Base-by-base conservation (phyloP, 2,888 invertebrate species). In the Trilocha varians region DNA sequence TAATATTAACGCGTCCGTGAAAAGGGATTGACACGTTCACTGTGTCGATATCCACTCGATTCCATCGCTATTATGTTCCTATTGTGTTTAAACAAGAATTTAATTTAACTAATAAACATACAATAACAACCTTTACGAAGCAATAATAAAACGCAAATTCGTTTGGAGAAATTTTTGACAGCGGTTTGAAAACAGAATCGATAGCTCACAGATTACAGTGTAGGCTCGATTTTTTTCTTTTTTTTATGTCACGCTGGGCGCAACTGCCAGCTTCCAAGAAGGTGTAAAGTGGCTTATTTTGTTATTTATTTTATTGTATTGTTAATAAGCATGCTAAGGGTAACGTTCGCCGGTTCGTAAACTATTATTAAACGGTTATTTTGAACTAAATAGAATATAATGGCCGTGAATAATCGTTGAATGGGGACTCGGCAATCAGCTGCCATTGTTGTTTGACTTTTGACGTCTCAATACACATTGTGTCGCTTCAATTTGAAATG, bases 311-410 rank as follows among this genome's bases (percentile, higher is more conserved):
- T 84, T 78, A 83, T 83, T 84, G 82, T 84, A 82, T 85, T 85
- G 80, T 85, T 85, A 84, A 85, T 85, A 83, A 77, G 80, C 82
- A 76, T 76, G 79, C 71, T 74, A 74, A 73, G 75, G 77, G 68
- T 75, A 68, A 70, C 70, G 68, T 65, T 62, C 55, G 61, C 59
- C 59, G 62, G 57, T 70, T 65, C 70, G 72, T 71, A 72, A 72
- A 76, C 75, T 78, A 83, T 85, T 84, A 84, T 85, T 84, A 84
- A 84, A 85, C 73, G 83, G 71, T 84, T 84, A 85, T 85, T 84
- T 83, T 79, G 78, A 76, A 75, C 80, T 84, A 85, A 85, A 85
- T 84, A 77, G 83, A 85, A 83, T 84, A 85, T 85, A 84, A 85
- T 85, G 66, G 80, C 74, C 76, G 73, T 78, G 79, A 69, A 82